Conservation (phyloP, 2,888 invertebrate species). For the Adelphocoris suturalis region DNA sequence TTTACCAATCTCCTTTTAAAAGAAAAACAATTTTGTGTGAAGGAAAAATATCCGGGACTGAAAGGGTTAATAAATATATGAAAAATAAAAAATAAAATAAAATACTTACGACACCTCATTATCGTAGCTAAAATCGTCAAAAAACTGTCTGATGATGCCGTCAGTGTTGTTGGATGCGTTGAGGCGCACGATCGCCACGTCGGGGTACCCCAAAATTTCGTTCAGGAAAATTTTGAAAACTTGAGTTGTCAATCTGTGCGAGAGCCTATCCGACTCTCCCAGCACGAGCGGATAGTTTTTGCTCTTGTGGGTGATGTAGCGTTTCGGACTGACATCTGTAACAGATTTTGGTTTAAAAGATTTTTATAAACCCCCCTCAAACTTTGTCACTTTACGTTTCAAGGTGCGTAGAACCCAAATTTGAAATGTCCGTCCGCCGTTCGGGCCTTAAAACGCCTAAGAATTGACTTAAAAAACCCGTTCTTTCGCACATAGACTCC, state of each 20-base stretch:
- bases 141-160: constrained; percentile 5
- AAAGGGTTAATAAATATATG: too few relatives aligned
- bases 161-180: background rate
- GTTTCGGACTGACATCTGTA: constrained; percentile 80
- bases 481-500: too few relatives aligned
- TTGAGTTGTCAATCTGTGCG: constrained; percentile 82
- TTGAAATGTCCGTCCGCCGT: too few relatives aligned
- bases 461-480: too few relatives aligned
- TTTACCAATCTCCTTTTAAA: too few relatives aligned
- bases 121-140: background rate
- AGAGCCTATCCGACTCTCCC: constrained; percentile 81
- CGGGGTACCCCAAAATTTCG: constrained; percentile 80
- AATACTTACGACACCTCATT: constrained; percentile 40
- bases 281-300: constrained; percentile 77
- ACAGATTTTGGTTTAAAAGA: constrained; percentile 48
- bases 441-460: too few relatives aligned
- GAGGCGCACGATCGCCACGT: constrained; percentile 76
- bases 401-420: too few relatives aligned
- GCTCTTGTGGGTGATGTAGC: constrained; percentile 74
- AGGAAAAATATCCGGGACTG: too few relatives aligned
- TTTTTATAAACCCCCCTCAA: too few relatives aligned
- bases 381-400: too few relatives aligned
- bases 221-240: constrained; percentile 82
- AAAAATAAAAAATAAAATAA: too few relatives aligned
- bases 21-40: too few relatives aligned